Conservation (phyloP, 2,797 vertebrate genomes). For the Apodemus agrarius region DNA sequence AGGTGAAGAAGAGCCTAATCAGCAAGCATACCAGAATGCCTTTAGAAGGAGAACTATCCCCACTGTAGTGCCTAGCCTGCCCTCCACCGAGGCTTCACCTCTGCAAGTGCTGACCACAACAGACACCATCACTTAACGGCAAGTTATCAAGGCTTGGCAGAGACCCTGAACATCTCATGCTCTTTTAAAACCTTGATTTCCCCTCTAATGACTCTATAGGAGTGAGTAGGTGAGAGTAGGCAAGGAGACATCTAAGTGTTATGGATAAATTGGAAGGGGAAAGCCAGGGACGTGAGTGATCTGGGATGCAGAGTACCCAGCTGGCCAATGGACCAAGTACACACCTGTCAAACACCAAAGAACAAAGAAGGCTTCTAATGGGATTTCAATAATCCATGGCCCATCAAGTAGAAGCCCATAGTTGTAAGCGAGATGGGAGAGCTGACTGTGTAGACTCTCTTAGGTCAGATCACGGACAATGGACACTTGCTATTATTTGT, state of each 20-base stretch:
- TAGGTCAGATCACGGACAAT: neutral
- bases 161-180: neutral
- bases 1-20: neutral
- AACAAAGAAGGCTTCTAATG: neutral
- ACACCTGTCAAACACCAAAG: neutral
- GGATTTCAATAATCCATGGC: neutral
- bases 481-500: neutral
- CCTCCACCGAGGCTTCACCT: neutral
- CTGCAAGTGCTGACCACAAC: neutral
- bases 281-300: neutral
- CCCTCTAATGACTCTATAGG: neutral
- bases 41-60: neutral
- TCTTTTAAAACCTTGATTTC: slow-evolving; percentile 27
- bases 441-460: neutral
- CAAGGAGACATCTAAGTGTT: neutral
- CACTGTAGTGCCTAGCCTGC: neutral
- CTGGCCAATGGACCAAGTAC: neutral
- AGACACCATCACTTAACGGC: slow-evolving; percentile 19
- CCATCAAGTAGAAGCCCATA: neutral
- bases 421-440: neutral
- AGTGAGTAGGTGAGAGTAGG: neutral
- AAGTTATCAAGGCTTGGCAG: slow-evolving; percentile 49
- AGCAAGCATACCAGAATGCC: slow-evolving; percentile 55
- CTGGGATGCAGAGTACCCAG: neutral
- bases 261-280: neutral